Evolutionary conservation across 2,888 invertebrate genomes (phyloP).

Genomic region (Leptura quadrifasciata): DNA sequence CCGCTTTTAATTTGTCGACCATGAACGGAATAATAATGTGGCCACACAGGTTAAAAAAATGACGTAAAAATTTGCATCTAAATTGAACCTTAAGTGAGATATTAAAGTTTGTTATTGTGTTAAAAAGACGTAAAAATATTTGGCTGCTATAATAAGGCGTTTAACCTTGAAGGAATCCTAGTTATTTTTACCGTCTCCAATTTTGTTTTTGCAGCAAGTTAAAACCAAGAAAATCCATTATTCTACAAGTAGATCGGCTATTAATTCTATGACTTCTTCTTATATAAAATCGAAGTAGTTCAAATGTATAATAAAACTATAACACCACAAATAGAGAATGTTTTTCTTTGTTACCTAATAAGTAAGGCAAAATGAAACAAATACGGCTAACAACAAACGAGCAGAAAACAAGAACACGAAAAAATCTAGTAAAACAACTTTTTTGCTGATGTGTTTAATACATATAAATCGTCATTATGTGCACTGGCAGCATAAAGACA

Average conservation of each 20-base stretch:
- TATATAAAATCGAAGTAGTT: conserved; percentile 58
- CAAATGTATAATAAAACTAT: conserved; percentile 63
- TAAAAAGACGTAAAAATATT: conserved; percentile 40
- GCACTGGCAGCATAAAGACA: conserved; percentile 69
- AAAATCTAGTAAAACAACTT: conserved; percentile 65
- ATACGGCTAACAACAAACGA: conserved; percentile 56
- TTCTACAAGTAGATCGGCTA: conserved; percentile 41
- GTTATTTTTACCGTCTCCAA: conserved; percentile 36
- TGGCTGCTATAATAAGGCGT: conserved; percentile 32
- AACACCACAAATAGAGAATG: conserved; percentile 59
- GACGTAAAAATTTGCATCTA: conserved; percentile 57
- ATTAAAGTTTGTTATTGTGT: conserved; percentile 33
- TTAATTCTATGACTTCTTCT: conserved; percentile 63
- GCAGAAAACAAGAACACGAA: conserved; percentile 63
- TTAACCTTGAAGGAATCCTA: conserved; percentile 40
- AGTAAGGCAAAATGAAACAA: conserved; percentile 55
- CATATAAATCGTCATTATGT: conserved; percentile 71
- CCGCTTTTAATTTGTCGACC: conserved; percentile 50
- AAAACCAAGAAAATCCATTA: conserved; percentile 28
- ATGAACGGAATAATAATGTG: conserved; percentile 52
- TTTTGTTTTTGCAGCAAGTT: conserved; percentile 22
- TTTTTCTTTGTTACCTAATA: conserved; percentile 61
- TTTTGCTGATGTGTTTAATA: conserved; percentile 63
- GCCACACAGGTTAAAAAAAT: conserved; percentile 52
- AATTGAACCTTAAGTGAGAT: conserved; percentile 37